Base-by-base conservation (phyloP, 1,140 invertebrate species). In the Conus ventricosus region DNA sequence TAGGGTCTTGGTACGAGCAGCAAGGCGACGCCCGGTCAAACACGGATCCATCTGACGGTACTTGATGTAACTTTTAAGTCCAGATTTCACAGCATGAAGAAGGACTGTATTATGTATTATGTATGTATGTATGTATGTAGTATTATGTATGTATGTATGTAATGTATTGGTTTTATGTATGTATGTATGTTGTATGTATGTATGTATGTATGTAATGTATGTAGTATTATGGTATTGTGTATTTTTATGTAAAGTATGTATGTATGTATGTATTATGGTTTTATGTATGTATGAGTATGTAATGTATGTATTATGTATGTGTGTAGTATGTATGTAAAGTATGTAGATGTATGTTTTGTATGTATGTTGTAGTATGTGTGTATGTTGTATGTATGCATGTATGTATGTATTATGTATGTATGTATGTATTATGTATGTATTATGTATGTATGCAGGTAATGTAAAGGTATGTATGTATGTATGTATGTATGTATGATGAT, bases 191-290 rank as follows among this genome's bases (percentile, higher is more conserved):
- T 39, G 39, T 39, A 67, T 67, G 60, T 67, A 67, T 67, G 60
- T 67, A 67, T 67, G 60, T 67, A 67, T 67, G 60, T 67, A 67
- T 67, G 60, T 67, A 67, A n/a, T 67, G 60, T 67, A 67, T 67
- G 60, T 67, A n/a, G n/a, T n/a, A n/a, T n/a, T n/a, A n/a, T n/a
- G n/a, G n/a, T n/a, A n/a, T n/a, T n/a, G n/a, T n/a, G n/a, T n/a
- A n/a, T n/a, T n/a, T n/a, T n/a, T n/a, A n/a, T 63, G 60, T 63
- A n/a, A 67, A 2, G 60, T 67, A 39, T 39, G 39, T 39, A 39
- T 39, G 39, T 39, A 39, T 0, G 39, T 39, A 39, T 39, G 39
- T 39, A 39, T 39, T 39, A 39, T 39, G 39, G n/a, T n/a, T n/a
- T n/a, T 39, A 67, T 67, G 60, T 67, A 67, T 67, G 60, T 67